These are phyloP conservation scores for Hydraecia micacea DNA, from an alignment of 2,888 invertebrate species.

Conservation along the genomic window DNA sequence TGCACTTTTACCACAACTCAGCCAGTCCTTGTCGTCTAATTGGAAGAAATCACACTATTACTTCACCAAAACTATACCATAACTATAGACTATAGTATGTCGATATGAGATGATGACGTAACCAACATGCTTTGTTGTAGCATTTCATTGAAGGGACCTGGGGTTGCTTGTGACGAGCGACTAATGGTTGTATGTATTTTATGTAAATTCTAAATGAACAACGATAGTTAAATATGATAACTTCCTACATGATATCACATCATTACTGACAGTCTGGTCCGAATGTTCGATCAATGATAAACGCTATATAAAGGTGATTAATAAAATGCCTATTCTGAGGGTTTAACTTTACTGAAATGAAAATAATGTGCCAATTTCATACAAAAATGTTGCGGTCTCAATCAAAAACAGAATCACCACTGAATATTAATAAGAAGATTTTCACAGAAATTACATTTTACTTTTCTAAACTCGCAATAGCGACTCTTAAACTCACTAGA, in stretches of 20 bases:
- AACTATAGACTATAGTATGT: not conserved
- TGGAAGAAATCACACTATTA: conserved; percentile 70
- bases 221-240: not conserved
- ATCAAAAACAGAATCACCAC: not conserved
- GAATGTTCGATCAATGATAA: too few relatives aligned
- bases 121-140: conserved; percentile 42
- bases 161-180: not conserved
- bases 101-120: conserved; percentile 9
- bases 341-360: not conserved
- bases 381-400: not conserved
- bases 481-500: not conserved
- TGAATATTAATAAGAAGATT: too few relatives aligned
- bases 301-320: too few relatives aligned
- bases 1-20: conserved; percentile 88
- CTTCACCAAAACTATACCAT: conserved; percentile 46
- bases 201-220: not conserved
- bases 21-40: conserved; percentile 90
- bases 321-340: not conserved
- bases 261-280: not conserved
- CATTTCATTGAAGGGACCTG: not conserved
- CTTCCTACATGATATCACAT: not conserved
- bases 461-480: not conserved
- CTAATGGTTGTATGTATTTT: not conserved
- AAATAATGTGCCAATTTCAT: not conserved
- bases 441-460: too few relatives aligned